Base-by-base conservation (phyloP, 2,888 invertebrate genomes). In the Coleophora deauratella region DNA sequence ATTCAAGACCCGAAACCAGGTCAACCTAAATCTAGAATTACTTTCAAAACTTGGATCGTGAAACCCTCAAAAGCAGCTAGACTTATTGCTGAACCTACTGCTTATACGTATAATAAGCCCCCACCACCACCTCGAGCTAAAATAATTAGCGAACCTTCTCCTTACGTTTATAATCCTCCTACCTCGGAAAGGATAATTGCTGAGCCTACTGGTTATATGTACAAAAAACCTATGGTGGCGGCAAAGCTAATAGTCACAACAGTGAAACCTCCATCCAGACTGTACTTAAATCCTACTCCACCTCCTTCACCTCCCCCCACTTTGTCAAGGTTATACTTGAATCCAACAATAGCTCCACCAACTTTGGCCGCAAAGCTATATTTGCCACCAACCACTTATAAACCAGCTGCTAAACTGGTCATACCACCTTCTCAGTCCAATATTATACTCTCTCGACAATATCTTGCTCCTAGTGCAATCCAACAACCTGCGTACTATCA, bases 1-100 rank as follows among this genome's bases (percentile, higher is more conserved):
- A 52, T 76, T 33, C 68, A 76, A 52, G 70, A 75, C 45, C 62
- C 72, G 2, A 75, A 75, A 39, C 56, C 64, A 36, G 65, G 68
- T 3, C 70, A 60, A 41, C 75, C 81, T 32, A 81, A 78, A 52
- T 80, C 82, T 8, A 61, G 77, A 49, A 72, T 84, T 35, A 79
- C 75, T 14, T 74, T 80, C 33, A 85, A 84, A 60, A 81, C 82
- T 3, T 85, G 84, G 84, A 71, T 82, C 40, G 66, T 79, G 2
- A 80, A 80, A 59, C 81, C 84, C n/a, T 62, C 70, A 9, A 81
- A 72, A 57, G 55, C 66, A 31, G 71, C 64, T 10, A 73, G 64
- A 51, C 45, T 78, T 40, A 53, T 69, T 14, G 60, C 57, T 10
- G 65, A 71, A 40, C 67, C 76, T 3, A 70, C 74, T 36, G 57